A percentile compares a stretch with the other conserved stretches of the same genome.
phyloP scores from a whole-genome alignment of 2,113 vertebrate genomes.

The Recurvirostra avosetta region DNA sequence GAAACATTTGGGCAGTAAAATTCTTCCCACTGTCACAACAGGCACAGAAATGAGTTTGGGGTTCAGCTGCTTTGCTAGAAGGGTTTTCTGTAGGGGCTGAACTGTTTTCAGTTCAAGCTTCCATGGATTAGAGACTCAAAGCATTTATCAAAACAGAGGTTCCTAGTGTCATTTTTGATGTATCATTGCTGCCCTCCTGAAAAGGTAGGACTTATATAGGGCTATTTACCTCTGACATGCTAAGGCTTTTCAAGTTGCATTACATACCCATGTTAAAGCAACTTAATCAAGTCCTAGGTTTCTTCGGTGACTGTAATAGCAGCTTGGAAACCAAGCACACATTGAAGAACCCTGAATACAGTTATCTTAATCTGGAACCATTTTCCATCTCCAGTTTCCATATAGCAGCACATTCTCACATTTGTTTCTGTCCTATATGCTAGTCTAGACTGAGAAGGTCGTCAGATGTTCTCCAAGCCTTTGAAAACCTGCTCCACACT shows the following conservation, averaged over 20 bases:
- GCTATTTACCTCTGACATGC: neutral
- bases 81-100: neutral
- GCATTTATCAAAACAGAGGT: neutral
- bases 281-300: neutral
- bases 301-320: neutral
- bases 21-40: neutral
- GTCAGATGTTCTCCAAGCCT: neutral
- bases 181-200: neutral
- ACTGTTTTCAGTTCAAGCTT: neutral
- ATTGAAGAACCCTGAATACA: neutral
- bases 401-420: neutral
- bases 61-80: neutral
- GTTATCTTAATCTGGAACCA: neutral
- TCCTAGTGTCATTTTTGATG: neutral
- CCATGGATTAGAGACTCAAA: neutral
- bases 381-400: neutral
- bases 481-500: neutral
- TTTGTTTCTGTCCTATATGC: neutral
- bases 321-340: neutral
- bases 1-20: neutral
- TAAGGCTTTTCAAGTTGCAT: neutral
- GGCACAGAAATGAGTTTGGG: neutral
- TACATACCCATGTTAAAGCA: neutral
- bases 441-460: neutral
- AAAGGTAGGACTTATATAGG: neutral